phyloP scores from a whole-genome alignment of 2,797 vertebrate species.

The Myotis findleyi region DNA sequence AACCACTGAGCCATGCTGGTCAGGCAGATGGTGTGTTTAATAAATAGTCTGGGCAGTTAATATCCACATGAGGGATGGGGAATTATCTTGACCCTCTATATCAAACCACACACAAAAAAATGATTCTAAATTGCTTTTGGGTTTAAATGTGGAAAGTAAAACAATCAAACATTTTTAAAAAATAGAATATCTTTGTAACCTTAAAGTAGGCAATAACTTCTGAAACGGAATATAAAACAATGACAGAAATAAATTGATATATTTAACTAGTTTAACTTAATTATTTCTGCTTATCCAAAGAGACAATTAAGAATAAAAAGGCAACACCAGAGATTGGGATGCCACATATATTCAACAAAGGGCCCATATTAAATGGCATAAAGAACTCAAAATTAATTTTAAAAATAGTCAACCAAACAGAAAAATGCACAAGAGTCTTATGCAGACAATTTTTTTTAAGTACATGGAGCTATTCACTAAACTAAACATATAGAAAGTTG shows the following conservation, averaged over 20 bases:
- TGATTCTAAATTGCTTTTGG: neutral
- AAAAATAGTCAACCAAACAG: neutral
- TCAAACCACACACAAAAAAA: neutral
- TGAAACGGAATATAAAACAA: neutral
- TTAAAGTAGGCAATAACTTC: neutral
- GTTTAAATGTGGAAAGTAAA: neutral
- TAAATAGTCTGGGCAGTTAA: neutral
- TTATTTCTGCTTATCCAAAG: conserved; percentile 4
- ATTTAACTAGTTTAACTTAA: conserved; percentile 5
- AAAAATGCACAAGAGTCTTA: neutral
- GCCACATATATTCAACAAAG: neutral
- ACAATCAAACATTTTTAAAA: neutral
- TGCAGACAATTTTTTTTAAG: neutral
- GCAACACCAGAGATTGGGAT: neutral
- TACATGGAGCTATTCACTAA: conserved; percentile 18
- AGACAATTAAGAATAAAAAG: neutral
- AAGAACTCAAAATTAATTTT: neutral
- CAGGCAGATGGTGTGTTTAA: neutral
- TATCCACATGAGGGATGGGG: neutral
- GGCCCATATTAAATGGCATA: neutral
- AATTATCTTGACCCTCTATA: neutral
- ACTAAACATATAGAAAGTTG: neutral
- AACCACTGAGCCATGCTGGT: no score
- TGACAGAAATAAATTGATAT: neutral
- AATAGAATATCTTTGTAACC: neutral